These are phyloP conservation scores for Sebastes hubbsi DNA, from an alignment of 2,797 vertebrate genomes.

Conservation along the genomic window DNA sequence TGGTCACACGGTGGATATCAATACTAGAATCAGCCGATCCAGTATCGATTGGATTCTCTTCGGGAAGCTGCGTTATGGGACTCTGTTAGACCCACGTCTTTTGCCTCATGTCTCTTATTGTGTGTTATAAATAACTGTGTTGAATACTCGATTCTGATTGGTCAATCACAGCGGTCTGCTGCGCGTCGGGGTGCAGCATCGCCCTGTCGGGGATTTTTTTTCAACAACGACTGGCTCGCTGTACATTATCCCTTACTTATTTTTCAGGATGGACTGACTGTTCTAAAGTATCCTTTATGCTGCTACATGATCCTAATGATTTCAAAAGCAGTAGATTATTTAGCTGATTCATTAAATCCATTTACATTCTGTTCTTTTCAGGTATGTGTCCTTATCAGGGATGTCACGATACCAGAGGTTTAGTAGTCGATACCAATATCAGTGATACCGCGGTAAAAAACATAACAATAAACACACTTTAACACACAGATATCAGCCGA, in stretches of 20 bases:
- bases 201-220: no score
- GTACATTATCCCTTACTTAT: no score
- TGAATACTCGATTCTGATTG: no score
- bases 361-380: neutral
- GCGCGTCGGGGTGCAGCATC: no score
- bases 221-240: no score
- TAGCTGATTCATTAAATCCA: neutral
- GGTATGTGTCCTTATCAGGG: no score
- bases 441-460: no score
- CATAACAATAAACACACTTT: no score
- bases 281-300: neutral
- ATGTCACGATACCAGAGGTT: no score
- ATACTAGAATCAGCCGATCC: neutral
- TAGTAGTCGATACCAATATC: no score
- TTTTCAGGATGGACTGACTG: neutral
- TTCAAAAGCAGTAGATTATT: neutral
- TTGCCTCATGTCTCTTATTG: neutral
- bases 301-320: neutral
- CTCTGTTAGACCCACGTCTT: neutral
- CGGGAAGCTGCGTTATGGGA: neutral
- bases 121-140: neutral
- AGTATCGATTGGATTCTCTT: neutral
- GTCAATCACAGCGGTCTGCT: no score
- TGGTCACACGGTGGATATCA: neutral
- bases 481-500: no score